Evolutionary conservation across 2,888 invertebrate genomes (phyloP), one percentile per base, ranked within the genome.

Genomic region (Platycheirus albimanus): DNA sequence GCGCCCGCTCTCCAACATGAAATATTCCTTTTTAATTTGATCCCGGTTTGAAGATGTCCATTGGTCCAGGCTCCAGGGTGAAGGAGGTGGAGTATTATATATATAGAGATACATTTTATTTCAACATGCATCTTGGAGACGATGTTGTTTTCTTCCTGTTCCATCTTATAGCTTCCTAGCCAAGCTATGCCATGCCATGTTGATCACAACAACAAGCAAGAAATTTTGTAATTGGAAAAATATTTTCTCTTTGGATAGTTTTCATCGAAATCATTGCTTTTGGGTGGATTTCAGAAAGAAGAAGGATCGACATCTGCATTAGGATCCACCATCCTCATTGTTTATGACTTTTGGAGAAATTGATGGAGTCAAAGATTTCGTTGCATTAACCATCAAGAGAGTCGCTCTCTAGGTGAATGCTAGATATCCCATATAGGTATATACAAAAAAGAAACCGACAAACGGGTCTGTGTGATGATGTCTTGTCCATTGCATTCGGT

Each of bases 21-120:
- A 74, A 83, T 78, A 83, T 78, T 83, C 64, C 69, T 74, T 83
- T 83, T 83, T 83, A 83, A 83, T 83, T 83, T 78, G 83, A 78
- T 83, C 69, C 78, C 64, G 64, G 56, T 61, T 61, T 30, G 61
- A 45, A 49, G 43, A 13, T 17, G 43, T 28, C 19, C 24, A 51
- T 17, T 45, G 45, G 30, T n/a, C n/a, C n/a, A 56, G 15, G 36
- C n/a, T n/a, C 36, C 6, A 11, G 3, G 13, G 38, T 13, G 38
- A 8, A 19, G 54, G 7, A 52, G 41, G 33, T 6, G 61, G 17
- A 15, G 30, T 36, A 20, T 15, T 0, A 8, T 15, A n/a, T n/a
- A n/a, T n/a, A n/a, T 13, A 20, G 33, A 19, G 52, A 13, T 30
- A 28, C 15, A 15, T 28, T 51, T 28, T 52, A 10, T 10, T 3